A percentile compares a stretch with the other conserved stretches of the same genome.
Evolutionary conservation across 2,888 invertebrate genomes (phyloP).

Genomic region (Sesia apiformis): DNA sequence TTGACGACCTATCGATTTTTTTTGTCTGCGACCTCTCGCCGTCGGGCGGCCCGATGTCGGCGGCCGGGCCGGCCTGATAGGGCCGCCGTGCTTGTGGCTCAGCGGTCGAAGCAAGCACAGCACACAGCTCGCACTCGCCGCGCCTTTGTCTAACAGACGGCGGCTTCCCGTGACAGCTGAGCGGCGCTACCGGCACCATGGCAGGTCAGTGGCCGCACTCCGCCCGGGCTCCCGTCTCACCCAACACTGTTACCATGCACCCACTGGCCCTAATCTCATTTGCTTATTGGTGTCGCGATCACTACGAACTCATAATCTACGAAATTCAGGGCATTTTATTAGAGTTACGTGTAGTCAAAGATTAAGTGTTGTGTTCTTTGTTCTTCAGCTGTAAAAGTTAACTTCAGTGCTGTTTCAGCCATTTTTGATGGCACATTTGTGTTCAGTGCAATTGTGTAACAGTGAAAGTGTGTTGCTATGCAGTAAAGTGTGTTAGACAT

Average conservation of each 20-base stretch:
- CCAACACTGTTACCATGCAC: background rate
- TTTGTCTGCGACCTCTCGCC: slow-evolving; percentile 68
- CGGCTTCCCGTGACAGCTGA: slow-evolving; percentile 9
- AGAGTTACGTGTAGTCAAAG: background rate
- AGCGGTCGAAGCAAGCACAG: background rate
- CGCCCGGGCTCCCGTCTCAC: background rate
- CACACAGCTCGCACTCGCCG: background rate
- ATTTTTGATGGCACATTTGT: background rate
- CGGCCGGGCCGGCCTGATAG: slow-evolving; percentile 10
- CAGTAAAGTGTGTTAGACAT: slow-evolving; percentile 7
- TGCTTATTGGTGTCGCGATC: background rate
- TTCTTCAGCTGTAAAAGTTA: slow-evolving; percentile 16
- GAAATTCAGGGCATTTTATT: background rate
- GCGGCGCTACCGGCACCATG: slow-evolving; percentile 31
- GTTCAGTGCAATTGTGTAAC: slow-evolving; percentile 23
- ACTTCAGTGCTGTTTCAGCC: slow-evolving; percentile 1
- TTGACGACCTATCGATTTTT: slow-evolving; percentile 73
- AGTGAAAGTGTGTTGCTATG: slow-evolving; percentile 34
- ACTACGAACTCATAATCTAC: no score
- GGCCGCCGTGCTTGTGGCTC: slow-evolving; percentile 13
- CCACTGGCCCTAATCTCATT: background rate
- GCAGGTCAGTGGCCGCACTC: slow-evolving; percentile 43
- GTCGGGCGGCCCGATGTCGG: slow-evolving; percentile 40
- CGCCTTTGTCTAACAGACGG: background rate
- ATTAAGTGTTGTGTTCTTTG: slow-evolving; percentile 21